These are phyloP conservation scores for Eira barbara DNA, from an alignment of 2,113 vertebrate genomes.

Conservation along the genomic window DNA sequence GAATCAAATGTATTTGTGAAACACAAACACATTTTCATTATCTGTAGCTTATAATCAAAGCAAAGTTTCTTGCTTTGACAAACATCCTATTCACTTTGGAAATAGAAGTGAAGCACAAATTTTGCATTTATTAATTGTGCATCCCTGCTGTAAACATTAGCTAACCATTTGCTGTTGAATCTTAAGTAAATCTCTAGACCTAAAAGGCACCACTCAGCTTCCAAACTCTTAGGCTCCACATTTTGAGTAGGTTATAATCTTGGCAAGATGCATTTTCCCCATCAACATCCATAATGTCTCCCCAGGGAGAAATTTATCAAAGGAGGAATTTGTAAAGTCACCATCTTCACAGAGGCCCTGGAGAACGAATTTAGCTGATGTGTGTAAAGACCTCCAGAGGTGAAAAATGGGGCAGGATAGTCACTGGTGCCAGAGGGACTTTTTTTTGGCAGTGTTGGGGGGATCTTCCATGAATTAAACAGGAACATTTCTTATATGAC, in stretches of 20 bases:
- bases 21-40: constrained; percentile 67
- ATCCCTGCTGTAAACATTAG: constrained; percentile 54
- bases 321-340: constrained; percentile 72
- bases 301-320: constrained; percentile 70
- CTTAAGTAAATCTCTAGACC: constrained; percentile 31
- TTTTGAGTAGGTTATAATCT: constrained; percentile 54
- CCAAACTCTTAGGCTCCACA: constrained; percentile 12
- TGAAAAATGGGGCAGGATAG: constrained; percentile 67
- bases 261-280: constrained; percentile 61
- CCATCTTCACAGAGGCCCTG: constrained; percentile 66
- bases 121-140: constrained; percentile 66
- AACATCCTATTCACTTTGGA: constrained; percentile 63
- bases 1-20: constrained; percentile 65
- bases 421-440: constrained; percentile 48
- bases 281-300: constrained; percentile 67
- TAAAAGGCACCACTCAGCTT: constrained; percentile 39
- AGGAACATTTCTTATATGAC: constrained; percentile 20
- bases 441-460: constrained; percentile 14
- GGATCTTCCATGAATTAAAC: constrained; percentile 55
- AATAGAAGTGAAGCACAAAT: constrained; percentile 29
- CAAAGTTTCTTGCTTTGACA: constrained; percentile 65
- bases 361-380: constrained; percentile 72
- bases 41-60: constrained; percentile 64
- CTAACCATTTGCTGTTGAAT: constrained; percentile 49
- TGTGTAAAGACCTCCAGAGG: constrained; percentile 69